Evolutionary conservation across 2,113 vertebrate species (phyloP), one percentile per base, ranked within the genome.

Genomic region (Bambusicola thoracicus): DNA sequence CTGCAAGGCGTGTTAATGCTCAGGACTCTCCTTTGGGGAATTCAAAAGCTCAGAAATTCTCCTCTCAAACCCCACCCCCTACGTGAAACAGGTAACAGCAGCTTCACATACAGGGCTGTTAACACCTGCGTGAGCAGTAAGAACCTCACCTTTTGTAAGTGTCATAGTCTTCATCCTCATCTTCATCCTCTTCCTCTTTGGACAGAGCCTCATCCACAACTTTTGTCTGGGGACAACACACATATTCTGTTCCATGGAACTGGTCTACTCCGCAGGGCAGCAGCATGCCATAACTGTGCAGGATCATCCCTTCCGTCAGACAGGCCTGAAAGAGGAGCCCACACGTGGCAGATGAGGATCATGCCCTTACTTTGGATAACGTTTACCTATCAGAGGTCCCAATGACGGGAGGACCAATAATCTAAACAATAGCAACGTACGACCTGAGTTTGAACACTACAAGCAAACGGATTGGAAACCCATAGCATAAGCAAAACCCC

Each of bases 201-300:
- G 98, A 98, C 51, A 97, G 81, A 14, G 97, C 82, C n/a, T 92
- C 97, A 49, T 98, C 98, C 34, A 97, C 96, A 2, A 95, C 69
- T 81, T 97, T 99, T 1, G 98, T 96, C 73, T 98, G 95, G 32
- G 99, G 99, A 94, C 99, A 99, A 96, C 99, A 99, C 4, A 99
- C 99, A 1, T 99, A 99, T 46, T 99, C 99, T 1, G 98, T 99
- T 77, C 99, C 99, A 0, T 98, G 98, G 98, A 99, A 99, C 97
- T 98, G 98, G 96, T 99, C 98, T 0, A 99, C 98, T 20, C 98
- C 99, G 1, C 99, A 99, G 75, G 99, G 99, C 74, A 99, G 98
- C 94, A 99, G 97, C 98, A 99, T 99, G 72, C 99, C 99, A 0
- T 99, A 99, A 96, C 98, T 99, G 96, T 99, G 98, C 68, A 99